Percentiles rank a stretch among this genome's conserved stretches.
These are phyloP conservation scores for Ictalurus punctatus DNA, from an alignment of 2,113 vertebrate species.

Conservation along the genomic window DNA sequence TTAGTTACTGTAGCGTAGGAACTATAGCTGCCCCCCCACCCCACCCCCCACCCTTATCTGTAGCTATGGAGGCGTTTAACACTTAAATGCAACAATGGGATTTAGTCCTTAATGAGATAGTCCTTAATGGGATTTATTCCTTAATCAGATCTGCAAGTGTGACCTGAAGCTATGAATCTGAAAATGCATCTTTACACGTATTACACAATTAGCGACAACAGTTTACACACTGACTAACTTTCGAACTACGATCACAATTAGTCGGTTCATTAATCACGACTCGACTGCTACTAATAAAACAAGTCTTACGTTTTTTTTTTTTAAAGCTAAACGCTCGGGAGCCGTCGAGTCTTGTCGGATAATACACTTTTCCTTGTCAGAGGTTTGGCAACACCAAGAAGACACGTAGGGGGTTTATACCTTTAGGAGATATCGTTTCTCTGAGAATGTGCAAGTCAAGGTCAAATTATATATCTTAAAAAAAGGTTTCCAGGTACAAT, in stretches of 20 bases:
- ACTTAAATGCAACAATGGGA: neutral
- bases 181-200: neutral
- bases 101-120: neutral
- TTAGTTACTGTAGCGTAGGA: neutral
- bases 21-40: neutral
- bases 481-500: no score
- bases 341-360: no score
- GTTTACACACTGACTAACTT: neutral
- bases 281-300: no score
- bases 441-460: no score
- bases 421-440: no score
- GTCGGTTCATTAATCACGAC: neutral
- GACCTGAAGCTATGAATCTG: neutral
- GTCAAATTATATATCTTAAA: no score
- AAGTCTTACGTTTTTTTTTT: no score
- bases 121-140: neutral
- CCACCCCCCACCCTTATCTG: neutral
- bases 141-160: neutral
- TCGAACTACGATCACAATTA: neutral
- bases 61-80: neutral
- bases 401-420: no score
- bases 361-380: no score
- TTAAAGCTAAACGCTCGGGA: no score
- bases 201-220: neutral
- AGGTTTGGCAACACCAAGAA: no score